These are phyloP conservation scores for Coenonympha arcania DNA, from an alignment of 2,888 invertebrate genomes.

Conservation along the genomic window DNA sequence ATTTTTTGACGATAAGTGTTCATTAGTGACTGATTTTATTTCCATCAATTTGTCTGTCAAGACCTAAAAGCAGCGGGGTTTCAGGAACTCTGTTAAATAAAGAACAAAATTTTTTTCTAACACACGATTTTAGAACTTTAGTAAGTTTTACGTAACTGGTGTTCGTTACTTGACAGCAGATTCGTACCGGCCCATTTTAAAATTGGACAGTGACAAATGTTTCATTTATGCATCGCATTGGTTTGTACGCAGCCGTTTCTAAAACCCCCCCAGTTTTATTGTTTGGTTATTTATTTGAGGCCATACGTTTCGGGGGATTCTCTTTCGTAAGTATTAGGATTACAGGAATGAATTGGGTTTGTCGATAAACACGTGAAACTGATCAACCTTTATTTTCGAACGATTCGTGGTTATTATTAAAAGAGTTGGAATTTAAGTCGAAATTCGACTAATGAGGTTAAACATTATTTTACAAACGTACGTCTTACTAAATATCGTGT, in stretches of 20 bases:
- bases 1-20: too few species aligned
- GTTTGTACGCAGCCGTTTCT: slow-evolving; percentile 42
- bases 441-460: too few species aligned
- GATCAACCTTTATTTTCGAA: neutral
- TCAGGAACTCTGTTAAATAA: too few species aligned
- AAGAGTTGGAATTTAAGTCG: too few species aligned
- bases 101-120: neutral
- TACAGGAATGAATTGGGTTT: neutral
- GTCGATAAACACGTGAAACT: neutral
- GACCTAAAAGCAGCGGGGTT: too few species aligned
- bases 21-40: too few species aligned
- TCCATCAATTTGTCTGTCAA: too few species aligned
- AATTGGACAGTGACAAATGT: slow-evolving; percentile 66
- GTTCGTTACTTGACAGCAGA: slow-evolving; percentile 31
- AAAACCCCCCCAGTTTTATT: slow-evolving; percentile 53
- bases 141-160: neutral
- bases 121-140: neutral
- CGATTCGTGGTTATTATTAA: too few species aligned
- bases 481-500: too few species aligned
- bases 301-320: slow-evolving; percentile 7
- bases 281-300: slow-evolving; percentile 41
- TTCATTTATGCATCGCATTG: slow-evolving; percentile 54
- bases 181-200: slow-evolving; percentile 41
- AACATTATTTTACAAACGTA: too few species aligned
- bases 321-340: slow-evolving; percentile 4